These are phyloP conservation scores for Cotesia vestalis DNA, from an alignment of 1,140 invertebrate genomes.

Conservation along the genomic window DNA sequence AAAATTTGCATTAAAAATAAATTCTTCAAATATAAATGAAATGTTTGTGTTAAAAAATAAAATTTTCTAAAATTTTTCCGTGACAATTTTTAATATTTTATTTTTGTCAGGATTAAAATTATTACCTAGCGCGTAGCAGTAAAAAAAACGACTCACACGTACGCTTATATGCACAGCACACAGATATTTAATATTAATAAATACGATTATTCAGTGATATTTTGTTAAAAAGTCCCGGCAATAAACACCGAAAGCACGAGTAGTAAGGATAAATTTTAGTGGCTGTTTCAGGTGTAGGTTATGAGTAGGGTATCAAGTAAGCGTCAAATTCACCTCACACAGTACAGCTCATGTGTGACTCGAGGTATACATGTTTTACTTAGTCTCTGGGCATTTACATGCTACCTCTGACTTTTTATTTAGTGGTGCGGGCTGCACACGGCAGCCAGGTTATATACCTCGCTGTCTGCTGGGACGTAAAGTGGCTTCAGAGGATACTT, in stretches of 20 bases:
- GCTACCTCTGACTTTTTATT: constrained; percentile 24
- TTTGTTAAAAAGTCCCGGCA: constrained; percentile 14
- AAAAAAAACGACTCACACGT: no score
- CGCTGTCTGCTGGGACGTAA: constrained; percentile 16
- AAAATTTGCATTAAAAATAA: no score
- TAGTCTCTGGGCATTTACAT: constrained; percentile 18
- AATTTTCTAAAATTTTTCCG: neutral
- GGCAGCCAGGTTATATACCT: neutral
- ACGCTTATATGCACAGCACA: no score
- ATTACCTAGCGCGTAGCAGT: no score
- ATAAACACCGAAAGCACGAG: constrained; percentile 21
- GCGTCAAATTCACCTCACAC: neutral
- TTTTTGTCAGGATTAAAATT: no score
- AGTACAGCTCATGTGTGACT: neutral
- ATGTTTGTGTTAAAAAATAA: neutral
- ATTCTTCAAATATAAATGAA: no score
- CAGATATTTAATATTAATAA: neutral
- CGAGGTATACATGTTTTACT: constrained; percentile 15
- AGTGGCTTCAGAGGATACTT: constrained; percentile 36
- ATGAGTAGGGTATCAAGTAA: neutral
- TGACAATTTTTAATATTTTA: no score
- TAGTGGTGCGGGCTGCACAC: neutral
- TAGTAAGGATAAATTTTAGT: constrained; percentile 27
- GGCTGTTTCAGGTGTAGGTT: neutral
- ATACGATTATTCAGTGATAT: neutral